A percentile compares a stretch with the other conserved stretches of the same genome.
phyloP scores from a whole-genome alignment of 2,888 invertebrate genomes.

The Metellina segmentata region DNA sequence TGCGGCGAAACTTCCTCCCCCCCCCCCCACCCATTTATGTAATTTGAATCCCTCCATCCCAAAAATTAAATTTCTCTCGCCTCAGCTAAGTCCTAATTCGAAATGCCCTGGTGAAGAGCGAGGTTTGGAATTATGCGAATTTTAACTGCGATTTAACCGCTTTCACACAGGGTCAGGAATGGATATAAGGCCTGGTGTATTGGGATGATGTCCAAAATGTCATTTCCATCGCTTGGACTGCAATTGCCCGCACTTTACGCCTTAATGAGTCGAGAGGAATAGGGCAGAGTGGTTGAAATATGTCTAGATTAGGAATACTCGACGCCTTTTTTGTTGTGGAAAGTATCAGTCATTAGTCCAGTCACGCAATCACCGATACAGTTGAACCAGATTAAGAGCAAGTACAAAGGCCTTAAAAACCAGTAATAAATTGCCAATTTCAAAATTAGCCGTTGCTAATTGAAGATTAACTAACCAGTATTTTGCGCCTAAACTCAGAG shows the following conservation, averaged over 20 bases:
- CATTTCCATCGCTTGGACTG: neutral
- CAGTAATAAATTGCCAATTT: no score
- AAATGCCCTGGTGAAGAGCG: constrained; percentile 24
- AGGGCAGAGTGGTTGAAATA: neutral
- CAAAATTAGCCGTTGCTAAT: no score
- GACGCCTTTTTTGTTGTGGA: no score
- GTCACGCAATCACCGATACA: no score
- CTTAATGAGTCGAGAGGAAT: neutral
- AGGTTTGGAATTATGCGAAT: constrained; percentile 43
- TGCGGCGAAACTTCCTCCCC: constrained; percentile 23
- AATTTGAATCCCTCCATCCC: constrained; percentile 63
- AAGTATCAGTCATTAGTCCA: no score
- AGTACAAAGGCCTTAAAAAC: no score
- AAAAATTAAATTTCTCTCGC: constrained; percentile 67
- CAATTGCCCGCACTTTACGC: neutral
- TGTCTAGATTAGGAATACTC: no score
- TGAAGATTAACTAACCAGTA: no score
- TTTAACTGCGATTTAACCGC: constrained; percentile 42
- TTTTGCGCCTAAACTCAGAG: no score
- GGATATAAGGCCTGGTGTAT: neutral
- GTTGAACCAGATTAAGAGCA: no score
- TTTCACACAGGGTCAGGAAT: neutral
- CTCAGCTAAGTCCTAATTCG: constrained; percentile 51
- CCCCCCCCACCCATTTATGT: constrained; percentile 65
- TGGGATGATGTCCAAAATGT: neutral